Conservation (phyloP, 2,113 vertebrate genomes). For the Rhabdomys dilectus region DNA sequence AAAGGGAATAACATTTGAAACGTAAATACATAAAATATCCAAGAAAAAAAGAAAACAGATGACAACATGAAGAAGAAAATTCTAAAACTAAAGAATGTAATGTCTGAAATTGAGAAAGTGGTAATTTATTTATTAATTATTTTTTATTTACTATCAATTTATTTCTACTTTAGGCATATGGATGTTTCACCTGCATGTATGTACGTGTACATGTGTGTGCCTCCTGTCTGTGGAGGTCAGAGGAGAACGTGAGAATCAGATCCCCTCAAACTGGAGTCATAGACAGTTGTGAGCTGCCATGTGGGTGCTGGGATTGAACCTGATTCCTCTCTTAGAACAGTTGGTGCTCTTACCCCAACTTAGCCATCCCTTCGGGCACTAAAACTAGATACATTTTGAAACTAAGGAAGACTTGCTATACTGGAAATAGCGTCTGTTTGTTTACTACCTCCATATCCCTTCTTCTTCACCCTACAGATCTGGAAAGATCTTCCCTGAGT, state of each 20-base stretch:
- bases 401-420: neutral
- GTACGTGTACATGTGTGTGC: neutral
- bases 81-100: neutral
- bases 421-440: neutral
- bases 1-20: too few species aligned
- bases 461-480: neutral
- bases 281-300: neutral
- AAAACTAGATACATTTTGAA: neutral
- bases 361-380: neutral
- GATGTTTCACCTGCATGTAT: too few species aligned
- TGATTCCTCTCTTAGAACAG: neutral
- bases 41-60: too few species aligned
- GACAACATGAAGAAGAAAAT: neutral
- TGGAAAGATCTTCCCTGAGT: too few species aligned
- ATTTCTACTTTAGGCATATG: neutral
- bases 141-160: neutral
- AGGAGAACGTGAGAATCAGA: neutral
- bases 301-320: neutral
- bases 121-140: too few species aligned
- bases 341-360: neutral
- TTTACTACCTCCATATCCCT: accelerated
- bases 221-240: neutral
- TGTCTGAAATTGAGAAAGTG: neutral
- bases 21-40: too few species aligned
- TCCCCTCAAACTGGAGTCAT: neutral